Conservation (phyloP, 2,888 invertebrate genomes). For the Xestobium rufovillosum region DNA sequence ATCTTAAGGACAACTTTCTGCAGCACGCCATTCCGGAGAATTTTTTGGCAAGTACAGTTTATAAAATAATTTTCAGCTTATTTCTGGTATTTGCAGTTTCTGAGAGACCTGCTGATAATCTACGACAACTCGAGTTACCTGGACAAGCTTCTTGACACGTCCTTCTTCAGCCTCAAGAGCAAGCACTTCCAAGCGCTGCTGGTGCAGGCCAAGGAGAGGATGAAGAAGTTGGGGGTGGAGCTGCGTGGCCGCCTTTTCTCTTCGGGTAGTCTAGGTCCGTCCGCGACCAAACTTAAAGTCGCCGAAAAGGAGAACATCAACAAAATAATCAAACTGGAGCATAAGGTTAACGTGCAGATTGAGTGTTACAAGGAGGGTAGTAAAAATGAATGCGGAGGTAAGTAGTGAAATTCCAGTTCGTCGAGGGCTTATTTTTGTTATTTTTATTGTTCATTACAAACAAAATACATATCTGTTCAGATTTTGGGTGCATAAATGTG, state of each 20-base stretch:
- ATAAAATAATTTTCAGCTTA: slow-evolving; percentile 6
- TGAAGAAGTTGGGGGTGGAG: slow-evolving; percentile 67
- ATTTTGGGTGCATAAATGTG: too few relatives aligned
- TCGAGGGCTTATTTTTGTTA: background rate
- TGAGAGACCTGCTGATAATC: slow-evolving; percentile 70
- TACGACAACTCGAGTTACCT: slow-evolving; percentile 82
- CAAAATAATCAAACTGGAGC: slow-evolving; percentile 40
- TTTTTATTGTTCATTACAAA: too few relatives aligned
- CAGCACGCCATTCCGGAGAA: slow-evolving; percentile 69
- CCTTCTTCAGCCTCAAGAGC: slow-evolving; percentile 57
- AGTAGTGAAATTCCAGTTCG: slow-evolving; percentile 6
- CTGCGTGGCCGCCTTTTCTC: slow-evolving; percentile 43
- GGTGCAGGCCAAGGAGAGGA: slow-evolving; percentile 67
- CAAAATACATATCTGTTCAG: too few relatives aligned
- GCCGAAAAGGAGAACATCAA: slow-evolving; percentile 41
- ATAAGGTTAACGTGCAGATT: slow-evolving; percentile 38
- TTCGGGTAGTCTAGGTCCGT: slow-evolving; percentile 29
- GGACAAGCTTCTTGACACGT: slow-evolving; percentile 77
- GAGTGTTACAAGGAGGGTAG: slow-evolving; percentile 30
- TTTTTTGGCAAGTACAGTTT: slow-evolving; percentile 49
- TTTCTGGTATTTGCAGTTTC: slow-evolving; percentile 48
- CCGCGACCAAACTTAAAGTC: slow-evolving; percentile 32
- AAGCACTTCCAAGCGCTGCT: slow-evolving; percentile 67
- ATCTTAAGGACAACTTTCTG: slow-evolving; percentile 70
- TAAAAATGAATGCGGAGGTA: slow-evolving; percentile 29